Conservation (phyloP, 2,888 invertebrate species). For the Elgonia sp. region DNA sequence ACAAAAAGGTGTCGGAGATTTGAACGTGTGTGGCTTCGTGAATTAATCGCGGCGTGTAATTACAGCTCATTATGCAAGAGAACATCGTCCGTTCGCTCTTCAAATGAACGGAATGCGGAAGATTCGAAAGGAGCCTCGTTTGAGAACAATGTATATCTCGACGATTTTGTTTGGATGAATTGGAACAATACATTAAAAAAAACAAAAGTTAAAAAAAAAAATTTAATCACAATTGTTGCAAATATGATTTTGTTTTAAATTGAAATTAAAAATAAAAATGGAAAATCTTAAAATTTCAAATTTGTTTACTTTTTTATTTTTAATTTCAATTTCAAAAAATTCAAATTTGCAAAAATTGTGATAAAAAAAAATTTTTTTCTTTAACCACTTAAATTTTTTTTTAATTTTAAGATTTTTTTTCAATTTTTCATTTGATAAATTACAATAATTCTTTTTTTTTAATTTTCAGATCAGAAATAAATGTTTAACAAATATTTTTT, state of each 20-base stretch:
- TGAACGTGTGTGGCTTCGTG: background rate
- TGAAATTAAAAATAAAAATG: background rate
- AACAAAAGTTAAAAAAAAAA: too few relatives aligned
- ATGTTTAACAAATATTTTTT: background rate
- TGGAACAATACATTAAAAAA: background rate
- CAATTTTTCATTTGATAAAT: too few relatives aligned
- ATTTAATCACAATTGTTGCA: too few relatives aligned
- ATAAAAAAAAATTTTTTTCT: too few relatives aligned
- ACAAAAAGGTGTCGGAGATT: background rate
- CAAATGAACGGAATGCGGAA: conserved; percentile 50
- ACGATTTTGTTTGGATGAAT: background rate
- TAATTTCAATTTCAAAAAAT: too few relatives aligned
- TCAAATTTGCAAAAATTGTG: too few relatives aligned
- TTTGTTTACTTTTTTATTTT: too few relatives aligned
- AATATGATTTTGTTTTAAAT: background rate
- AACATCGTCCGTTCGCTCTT: conserved; percentile 27
- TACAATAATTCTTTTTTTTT: too few relatives aligned
- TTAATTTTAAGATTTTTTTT: too few relatives aligned
- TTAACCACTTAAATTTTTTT: too few relatives aligned
- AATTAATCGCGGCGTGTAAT: conserved; percentile 39
- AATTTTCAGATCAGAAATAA: too few relatives aligned
- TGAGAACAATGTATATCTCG: conserved; percentile 26
- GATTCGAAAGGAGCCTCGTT: conserved; percentile 8
- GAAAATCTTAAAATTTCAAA: too few relatives aligned
- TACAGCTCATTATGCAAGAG: conserved; percentile 43